A percentile compares a stretch with the other conserved stretches of the same genome.
phyloP scores from a whole-genome alignment of 2,797 vertebrate genomes.

The Tangara arthus region DNA sequence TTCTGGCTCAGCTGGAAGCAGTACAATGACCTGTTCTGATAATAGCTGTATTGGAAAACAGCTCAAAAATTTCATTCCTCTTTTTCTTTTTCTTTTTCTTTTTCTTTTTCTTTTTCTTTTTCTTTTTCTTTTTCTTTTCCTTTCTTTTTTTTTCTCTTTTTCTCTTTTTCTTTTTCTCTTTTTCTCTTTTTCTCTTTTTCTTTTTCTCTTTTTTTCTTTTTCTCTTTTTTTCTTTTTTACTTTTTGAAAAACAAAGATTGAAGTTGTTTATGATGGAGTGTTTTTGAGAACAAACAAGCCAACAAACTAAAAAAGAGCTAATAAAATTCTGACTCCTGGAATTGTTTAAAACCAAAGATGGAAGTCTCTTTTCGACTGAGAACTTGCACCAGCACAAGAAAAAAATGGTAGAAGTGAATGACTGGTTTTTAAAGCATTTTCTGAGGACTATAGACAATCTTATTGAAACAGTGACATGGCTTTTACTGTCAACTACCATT shows the following conservation, averaged over 20 bases:
- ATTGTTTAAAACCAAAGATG: neutral
- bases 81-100: neutral
- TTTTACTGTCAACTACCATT: neutral
- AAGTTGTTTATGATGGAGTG: neutral
- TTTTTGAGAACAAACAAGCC: neutral
- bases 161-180: neutral
- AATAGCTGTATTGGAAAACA: conserved; percentile 31
- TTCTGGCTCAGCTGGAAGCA: conserved; percentile 12
- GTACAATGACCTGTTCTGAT: conserved; percentile 4
- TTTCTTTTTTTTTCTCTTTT: accelerated
- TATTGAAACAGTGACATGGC: neutral
- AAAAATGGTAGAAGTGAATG: neutral
- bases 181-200: no score
- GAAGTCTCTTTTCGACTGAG: neutral
- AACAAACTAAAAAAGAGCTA: neutral
- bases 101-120: no score
- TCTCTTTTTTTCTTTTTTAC: neutral
- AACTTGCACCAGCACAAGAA: neutral
- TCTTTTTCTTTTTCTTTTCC: neutral
- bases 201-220: neutral
- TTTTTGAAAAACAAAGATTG: neutral
- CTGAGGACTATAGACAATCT: neutral
- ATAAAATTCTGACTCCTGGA: neutral
- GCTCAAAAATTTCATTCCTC: neutral
- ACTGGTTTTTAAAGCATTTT: neutral